A percentile compares a stretch with the other conserved stretches of the same genome.
Conservation (phyloP, 2,797 vertebrate species). For the Schizopygopsis pylzovi region DNA sequence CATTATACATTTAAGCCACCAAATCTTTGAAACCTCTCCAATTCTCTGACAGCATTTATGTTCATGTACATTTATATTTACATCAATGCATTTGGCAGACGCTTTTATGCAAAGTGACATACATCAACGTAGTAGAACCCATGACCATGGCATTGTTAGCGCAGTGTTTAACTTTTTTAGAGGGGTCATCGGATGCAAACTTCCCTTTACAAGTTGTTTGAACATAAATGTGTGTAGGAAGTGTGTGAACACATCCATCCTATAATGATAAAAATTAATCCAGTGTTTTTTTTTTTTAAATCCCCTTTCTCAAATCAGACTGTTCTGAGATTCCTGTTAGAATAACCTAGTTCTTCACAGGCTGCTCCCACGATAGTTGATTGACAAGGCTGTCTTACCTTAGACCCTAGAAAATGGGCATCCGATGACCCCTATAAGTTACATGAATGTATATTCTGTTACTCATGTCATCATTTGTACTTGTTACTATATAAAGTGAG, state of each 20-base stretch:
- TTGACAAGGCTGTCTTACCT: too few species aligned
- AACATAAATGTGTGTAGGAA: too few species aligned
- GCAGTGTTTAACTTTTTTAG: not conserved
- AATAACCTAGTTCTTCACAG: too few species aligned
- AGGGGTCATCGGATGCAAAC: too few species aligned
- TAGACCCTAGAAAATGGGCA: too few species aligned
- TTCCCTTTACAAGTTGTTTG: too few species aligned
- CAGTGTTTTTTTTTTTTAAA: too few species aligned
- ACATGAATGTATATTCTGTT: not conserved
- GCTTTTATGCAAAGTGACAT: not conserved
- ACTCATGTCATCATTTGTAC: not conserved
- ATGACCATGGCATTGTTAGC: not conserved
- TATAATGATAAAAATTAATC: too few species aligned
- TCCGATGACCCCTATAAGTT: not conserved
- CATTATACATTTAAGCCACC: constrained; percentile 11
- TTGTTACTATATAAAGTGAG: constrained; percentile 3
- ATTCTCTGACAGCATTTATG: not conserved
- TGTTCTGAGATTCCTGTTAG: too few species aligned
- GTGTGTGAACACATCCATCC: too few species aligned
- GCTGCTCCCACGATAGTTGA: too few species aligned
- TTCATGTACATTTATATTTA: not conserved
- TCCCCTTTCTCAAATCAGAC: too few species aligned
- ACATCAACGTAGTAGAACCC: not conserved
- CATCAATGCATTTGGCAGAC: not conserved
- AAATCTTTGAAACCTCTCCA: constrained; percentile 13